Base-by-base conservation (phyloP, 2,113 vertebrate species). In the Dromiciops gliroides region DNA sequence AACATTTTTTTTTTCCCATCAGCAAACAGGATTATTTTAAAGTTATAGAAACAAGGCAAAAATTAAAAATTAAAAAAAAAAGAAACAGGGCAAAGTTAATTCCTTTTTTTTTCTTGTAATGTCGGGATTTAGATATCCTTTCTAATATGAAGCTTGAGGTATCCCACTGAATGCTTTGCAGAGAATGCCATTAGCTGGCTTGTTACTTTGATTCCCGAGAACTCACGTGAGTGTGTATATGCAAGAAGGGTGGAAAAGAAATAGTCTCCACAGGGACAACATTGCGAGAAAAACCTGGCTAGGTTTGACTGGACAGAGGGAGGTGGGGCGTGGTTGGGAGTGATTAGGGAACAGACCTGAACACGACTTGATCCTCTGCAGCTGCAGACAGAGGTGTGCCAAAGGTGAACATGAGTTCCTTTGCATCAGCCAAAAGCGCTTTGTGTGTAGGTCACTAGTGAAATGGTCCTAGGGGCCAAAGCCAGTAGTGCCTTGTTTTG, bases 341-440 rank as follows among this genome's bases (percentile, higher is more conserved):
- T 95, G 97, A 98, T 97, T 96, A 97, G 97, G 92, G 95, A 56
- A 93, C 97, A 97, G 97, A 97, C 98, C 97, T 97, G 97, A 83
- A 96, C n/a, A 92, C 75, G 95, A 94, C 90, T 96, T 96, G 95
- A 97, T 97, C 97, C 95, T 95, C 98, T 96, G 95, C 97, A 98
- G 98, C 97, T 98, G 97, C 92, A 95, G 94, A 50, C 37, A 52
- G 96, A 95, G 97, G 98, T 97, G 98, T 98, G 97, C 98, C 97
- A 98, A 98, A 98, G 98, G 98, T 97, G 97, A 98, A 89, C 1
- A 22, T 28, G 67, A 95, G 92, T 91, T 96, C 95, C 60, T 49
- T 25, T 9, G 90, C 50, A 16, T 93, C 75, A 75, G 95, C 96
- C 97, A 51, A 26, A 92, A 88, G 93, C 94, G 97, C 94, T 96